Percentiles rank a stretch among this genome's conserved stretches.
Evolutionary conservation across 2,888 invertebrate genomes (phyloP).

Genomic region (Spodoptera picta): DNA sequence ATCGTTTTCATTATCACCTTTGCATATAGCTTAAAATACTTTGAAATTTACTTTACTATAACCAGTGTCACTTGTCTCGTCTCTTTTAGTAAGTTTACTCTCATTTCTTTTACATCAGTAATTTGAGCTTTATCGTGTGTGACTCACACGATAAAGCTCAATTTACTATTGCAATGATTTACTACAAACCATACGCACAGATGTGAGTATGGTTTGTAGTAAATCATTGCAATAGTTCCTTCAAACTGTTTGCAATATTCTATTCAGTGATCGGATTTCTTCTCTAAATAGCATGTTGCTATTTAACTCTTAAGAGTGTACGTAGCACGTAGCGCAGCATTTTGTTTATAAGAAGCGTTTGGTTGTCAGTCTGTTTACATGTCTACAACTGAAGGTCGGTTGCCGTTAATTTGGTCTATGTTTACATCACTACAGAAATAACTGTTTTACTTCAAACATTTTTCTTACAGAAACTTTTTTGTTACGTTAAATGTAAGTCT

Average conservation of each 20-base stretch:
- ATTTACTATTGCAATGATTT: too few species aligned
- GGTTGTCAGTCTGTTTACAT: conserved; percentile 66
- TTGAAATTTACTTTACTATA: conserved; percentile 28
- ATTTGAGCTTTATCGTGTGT: conserved; percentile 42
- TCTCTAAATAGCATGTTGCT: conserved; percentile 74
- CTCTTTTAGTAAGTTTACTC: conserved; percentile 48
- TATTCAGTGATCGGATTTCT: conserved; percentile 66
- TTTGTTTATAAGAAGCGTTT: conserved; percentile 70
- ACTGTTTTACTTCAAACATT: conserved; percentile 45
- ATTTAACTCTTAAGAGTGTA: conserved; percentile 54
- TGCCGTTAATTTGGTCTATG: conserved; percentile 61
- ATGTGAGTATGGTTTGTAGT: conserved; percentile 19
- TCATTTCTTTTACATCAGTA: conserved; percentile 20
- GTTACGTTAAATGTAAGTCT: conserved; percentile 10
- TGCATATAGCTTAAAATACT: conserved; percentile 62
- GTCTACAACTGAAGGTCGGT: conserved; percentile 67
- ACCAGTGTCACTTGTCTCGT: conserved; percentile 22
- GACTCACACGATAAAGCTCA: too few species aligned
- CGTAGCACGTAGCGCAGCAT: conserved; percentile 35
- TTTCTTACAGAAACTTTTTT: conserved; percentile 18
- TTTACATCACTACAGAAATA: conserved; percentile 58
- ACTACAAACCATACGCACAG: conserved; percentile 11
- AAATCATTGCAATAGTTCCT: conserved; percentile 42
- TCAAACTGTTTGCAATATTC: conserved; percentile 61
- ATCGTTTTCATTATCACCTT: conserved; percentile 60